Evolutionary conservation across 1,140 invertebrate species (phyloP).

Genomic region (Macrobrachium nipponense): DNA sequence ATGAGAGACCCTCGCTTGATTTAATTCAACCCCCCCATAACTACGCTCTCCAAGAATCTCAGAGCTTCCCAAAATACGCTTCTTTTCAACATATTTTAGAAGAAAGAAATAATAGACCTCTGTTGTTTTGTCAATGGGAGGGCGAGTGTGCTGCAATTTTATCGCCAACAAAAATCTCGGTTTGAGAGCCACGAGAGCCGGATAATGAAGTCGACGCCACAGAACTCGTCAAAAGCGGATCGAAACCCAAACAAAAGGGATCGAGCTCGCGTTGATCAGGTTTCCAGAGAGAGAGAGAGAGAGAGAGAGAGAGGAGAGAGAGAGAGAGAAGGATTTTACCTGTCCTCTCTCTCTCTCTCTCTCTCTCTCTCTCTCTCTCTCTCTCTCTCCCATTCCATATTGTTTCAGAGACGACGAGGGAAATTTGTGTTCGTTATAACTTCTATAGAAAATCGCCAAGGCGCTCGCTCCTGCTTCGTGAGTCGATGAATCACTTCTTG

Average conservation of each 20-base stretch:
- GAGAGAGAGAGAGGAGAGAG: no score
- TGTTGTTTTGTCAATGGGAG: slow-evolving; percentile 34
- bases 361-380: no score
- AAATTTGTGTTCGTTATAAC: no score
- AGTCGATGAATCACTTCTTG: no score
- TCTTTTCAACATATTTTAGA: slow-evolving; percentile 28
- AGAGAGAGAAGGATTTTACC: no score
- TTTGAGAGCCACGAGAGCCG: slow-evolving; percentile 50
- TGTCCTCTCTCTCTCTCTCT: no score
- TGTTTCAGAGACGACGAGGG: slow-evolving; percentile 27
- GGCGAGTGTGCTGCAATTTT: slow-evolving; percentile 53
- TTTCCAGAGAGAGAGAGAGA: slow-evolving; percentile 36
- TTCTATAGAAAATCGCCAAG: no score
- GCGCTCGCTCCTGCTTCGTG: no score
- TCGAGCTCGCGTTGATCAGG: slow-evolving; percentile 53
- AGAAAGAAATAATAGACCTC: slow-evolving; percentile 45
- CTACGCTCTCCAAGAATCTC: slow-evolving; percentile 27
- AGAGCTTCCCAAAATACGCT: slow-evolving; percentile 30
- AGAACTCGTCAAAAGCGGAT: slow-evolving; percentile 53
- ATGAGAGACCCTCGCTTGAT: slow-evolving; percentile 29
- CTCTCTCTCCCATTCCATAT: slow-evolving; percentile 32
- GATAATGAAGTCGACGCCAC: slow-evolving; percentile 54
- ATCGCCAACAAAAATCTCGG: slow-evolving; percentile 54
- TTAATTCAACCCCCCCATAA: slow-evolving; percentile 25
- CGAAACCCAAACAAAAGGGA: slow-evolving; percentile 54